Evolutionary conservation across 2,888 invertebrate genomes (phyloP), one percentile per base, ranked within the genome.

Genomic region (Phortica magna): DNA sequence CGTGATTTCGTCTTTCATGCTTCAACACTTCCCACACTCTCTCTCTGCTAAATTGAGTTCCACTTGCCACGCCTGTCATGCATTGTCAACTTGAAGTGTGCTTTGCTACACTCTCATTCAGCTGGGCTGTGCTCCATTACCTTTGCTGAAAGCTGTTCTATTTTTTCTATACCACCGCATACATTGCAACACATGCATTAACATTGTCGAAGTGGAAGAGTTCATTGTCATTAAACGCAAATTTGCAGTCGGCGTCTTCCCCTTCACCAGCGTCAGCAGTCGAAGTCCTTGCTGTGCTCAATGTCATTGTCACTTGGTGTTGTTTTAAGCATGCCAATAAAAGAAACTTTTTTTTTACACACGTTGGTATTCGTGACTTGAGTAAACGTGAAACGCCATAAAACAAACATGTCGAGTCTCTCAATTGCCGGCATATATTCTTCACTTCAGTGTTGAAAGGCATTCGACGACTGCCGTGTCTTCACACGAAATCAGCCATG

Each of bases 41-140:
- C 61, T 72, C 74, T 70, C 64, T 43, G 43, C 68, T 53, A 17
- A 55, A 55, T 17, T 55, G 55, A 55, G 14, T 17, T 55, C 17
- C 55, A 6, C 17, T 55, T 55, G 55, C 9, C n/a, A 17, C n/a
- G 14, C 14, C 17, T 55, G 55, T 61, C 61, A 61, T 61, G 17
- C 61, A 22, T 61, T 61, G 61, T 61, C 61, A 61, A 61, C 22
- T 17, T 61, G 83, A 87, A 80, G 77, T 84, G 85, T 82, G 14
- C 48, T 48, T 48, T 48, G 48, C 48, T 48, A 79, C 5, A 4
- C 31, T 31, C 5, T 55, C 3, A 55, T 12, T 55, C 14, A 2
- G 7, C 14, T 55, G 55, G 14, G 55, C 17, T 55, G 55, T 7
- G 55, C 17, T n/a, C 55, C 55, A 17, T n/a, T 55, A 22, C 61